These are phyloP conservation scores for Acrocephalus scirpaceus DNA, from an alignment of 2,797 vertebrate genomes.

Conservation along the genomic window DNA sequence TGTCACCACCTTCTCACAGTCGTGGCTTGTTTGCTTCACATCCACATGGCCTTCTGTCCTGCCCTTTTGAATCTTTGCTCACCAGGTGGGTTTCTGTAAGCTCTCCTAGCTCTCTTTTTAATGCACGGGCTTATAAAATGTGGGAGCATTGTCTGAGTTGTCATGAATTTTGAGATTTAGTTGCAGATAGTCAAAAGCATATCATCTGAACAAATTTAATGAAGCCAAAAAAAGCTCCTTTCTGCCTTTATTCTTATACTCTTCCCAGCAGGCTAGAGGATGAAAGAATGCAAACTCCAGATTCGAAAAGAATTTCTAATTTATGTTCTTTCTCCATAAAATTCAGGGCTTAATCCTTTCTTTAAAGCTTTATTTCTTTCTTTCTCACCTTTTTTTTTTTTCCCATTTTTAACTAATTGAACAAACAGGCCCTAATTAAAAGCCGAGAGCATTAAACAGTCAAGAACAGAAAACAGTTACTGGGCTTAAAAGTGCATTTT, in stretches of 20 bases:
- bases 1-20: not conserved
- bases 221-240: constrained; percentile 49
- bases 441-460: constrained; percentile 67
- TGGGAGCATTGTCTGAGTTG: constrained; percentile 53
- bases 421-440: constrained; percentile 76
- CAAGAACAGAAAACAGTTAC: constrained; percentile 75
- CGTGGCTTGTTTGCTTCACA: not conserved
- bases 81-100: constrained; percentile 45
- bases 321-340: constrained; percentile 70
- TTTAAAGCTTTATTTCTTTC: constrained; percentile 41
- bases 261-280: constrained; percentile 58
- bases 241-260: constrained; percentile 56
- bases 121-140: constrained; percentile 13
- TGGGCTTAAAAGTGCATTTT: constrained; percentile 67
- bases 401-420: constrained; percentile 40
- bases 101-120: constrained; percentile 22
- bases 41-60: not conserved
- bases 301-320: constrained; percentile 73
- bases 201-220: constrained; percentile 63
- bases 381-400: constrained; percentile 53
- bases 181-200: constrained; percentile 60
- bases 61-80: not conserved
- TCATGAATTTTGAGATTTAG: constrained; percentile 65
- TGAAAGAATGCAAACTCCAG: constrained; percentile 65
- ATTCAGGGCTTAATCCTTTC: constrained; percentile 75